phyloP scores from a whole-genome alignment of 1,140 invertebrate genomes.

The Bombus terrestris region DNA sequence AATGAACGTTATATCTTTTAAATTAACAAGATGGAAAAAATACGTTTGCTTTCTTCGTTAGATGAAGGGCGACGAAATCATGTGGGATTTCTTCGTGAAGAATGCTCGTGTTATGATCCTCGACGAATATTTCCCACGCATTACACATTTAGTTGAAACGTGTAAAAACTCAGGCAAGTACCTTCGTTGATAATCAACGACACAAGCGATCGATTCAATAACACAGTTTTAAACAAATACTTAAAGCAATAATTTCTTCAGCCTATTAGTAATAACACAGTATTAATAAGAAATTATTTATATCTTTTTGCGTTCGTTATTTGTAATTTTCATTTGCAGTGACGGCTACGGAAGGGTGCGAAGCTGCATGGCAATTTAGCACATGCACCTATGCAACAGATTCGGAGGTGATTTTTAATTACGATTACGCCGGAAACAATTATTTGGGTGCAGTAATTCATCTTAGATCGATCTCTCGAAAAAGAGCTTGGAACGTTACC shows the following conservation, averaged over 20 bases:
- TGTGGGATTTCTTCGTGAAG: neutral
- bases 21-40: neutral
- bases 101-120: neutral
- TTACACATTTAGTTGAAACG: neutral
- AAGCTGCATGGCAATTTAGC: constrained; percentile 51
- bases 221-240: neutral
- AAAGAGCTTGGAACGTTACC: neutral
- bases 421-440: neutral
- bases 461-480: neutral
- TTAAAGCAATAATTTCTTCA: neutral
- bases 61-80: constrained; percentile 50
- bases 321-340: constrained; percentile 35
- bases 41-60: neutral
- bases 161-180: neutral
- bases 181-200: neutral
- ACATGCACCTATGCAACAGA: constrained; percentile 49
- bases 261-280: neutral
- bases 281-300: neutral
- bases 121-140: neutral
- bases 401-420: constrained; percentile 50
- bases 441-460: neutral
- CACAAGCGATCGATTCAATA: neutral
- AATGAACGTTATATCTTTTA: no score
- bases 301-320: neutral
- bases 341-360: constrained; percentile 52